A percentile compares a stretch with the other conserved stretches of the same genome.
Conservation (phyloP, 2,888 invertebrate species). For the Harpalus rubripes region DNA sequence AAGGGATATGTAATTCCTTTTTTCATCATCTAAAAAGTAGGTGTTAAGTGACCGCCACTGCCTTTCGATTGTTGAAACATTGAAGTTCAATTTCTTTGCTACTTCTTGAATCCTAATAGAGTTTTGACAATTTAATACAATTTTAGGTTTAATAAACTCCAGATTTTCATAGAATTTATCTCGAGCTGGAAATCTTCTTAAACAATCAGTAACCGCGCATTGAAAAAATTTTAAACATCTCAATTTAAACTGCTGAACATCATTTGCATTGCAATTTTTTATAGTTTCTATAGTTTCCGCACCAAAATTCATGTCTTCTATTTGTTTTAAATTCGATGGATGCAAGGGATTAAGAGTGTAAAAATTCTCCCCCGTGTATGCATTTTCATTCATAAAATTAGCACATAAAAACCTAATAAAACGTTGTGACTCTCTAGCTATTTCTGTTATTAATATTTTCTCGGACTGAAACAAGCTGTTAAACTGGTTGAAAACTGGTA, state of each 20-base stretch:
- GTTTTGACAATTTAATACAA: conserved; percentile 15
- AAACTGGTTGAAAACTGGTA: conserved; percentile 37
- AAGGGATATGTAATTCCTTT: neutral
- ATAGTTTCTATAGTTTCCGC: neutral
- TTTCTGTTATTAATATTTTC: neutral
- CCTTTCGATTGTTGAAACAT: neutral
- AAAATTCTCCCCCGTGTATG: conserved; percentile 5
- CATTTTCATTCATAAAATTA: conserved; percentile 1
- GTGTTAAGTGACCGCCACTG: neutral
- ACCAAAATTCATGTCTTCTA: neutral
- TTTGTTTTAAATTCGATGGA: neutral
- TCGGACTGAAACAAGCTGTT: conserved; percentile 20
- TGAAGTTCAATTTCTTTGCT: neutral
- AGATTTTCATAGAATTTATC: neutral
- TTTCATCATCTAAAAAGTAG: neutral
- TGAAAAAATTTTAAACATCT: neutral
- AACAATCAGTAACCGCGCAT: neutral
- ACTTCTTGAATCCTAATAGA: neutral
- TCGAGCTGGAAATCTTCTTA: neutral
- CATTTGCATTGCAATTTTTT: neutral
- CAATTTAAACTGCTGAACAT: conserved; percentile 1
- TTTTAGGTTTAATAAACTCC: neutral
- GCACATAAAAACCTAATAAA: neutral
- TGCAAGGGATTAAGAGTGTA: neutral
- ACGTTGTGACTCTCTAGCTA: neutral